phyloP scores from a whole-genome alignment of 1,140 invertebrate species.

The Mizuhopecten yessoensis region DNA sequence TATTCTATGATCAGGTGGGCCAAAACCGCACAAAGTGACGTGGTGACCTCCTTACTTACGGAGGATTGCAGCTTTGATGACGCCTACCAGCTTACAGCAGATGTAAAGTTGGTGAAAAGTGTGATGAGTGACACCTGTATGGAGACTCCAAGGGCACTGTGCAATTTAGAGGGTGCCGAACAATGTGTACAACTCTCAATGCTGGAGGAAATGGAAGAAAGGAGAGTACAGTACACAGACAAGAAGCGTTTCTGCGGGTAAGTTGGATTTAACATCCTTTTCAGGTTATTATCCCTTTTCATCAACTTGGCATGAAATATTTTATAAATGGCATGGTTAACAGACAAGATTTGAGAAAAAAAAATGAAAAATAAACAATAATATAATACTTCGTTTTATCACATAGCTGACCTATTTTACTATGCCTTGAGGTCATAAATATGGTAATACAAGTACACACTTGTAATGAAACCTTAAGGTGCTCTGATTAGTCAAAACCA shows the following conservation, averaged over 20 bases:
- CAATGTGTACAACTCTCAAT: not conserved
- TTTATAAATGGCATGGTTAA: too few species aligned
- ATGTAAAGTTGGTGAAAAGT: not conserved
- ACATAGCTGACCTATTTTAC: too few species aligned
- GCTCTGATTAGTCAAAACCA: too few species aligned
- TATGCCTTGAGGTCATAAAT: too few species aligned
- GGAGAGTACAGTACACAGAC: not conserved
- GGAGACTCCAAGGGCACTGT: not conserved
- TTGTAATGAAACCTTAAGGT: too few species aligned
- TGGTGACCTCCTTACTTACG: not conserved
- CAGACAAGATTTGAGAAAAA: too few species aligned
- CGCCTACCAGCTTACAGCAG: not conserved
- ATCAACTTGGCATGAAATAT: too few species aligned
- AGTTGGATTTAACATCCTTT: not conserved
- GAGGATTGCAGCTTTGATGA: not conserved
- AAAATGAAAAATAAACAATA: too few species aligned
- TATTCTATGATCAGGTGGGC: not conserved
- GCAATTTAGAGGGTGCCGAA: not conserved
- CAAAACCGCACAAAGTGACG: not conserved
- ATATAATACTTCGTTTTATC: too few species aligned
- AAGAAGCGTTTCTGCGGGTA: not conserved
- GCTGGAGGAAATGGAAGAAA: not conserved
- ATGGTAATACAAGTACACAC: too few species aligned
- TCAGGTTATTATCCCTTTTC: too few species aligned
- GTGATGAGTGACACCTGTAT: not conserved